Percentiles rank a stretch among this genome's conserved stretches.
phyloP scores from a whole-genome alignment of 2,797 vertebrate genomes.

The Macroramphosus scolopax region DNA sequence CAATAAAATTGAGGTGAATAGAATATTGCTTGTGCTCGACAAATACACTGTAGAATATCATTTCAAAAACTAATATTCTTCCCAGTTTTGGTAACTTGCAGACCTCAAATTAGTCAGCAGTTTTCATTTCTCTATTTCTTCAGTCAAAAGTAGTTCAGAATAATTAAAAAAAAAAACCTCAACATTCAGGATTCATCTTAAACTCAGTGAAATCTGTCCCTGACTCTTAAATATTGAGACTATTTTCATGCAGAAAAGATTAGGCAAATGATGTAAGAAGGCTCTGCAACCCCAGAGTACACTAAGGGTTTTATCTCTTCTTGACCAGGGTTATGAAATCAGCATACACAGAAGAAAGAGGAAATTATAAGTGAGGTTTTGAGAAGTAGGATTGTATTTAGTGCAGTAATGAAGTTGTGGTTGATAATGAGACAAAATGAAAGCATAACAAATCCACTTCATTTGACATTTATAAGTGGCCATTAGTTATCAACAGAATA shows the following conservation, averaged over 20 bases:
- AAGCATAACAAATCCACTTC: no score
- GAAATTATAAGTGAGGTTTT: no score
- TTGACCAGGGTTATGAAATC: constrained; percentile 9
- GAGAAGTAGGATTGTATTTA: constrained; percentile 1
- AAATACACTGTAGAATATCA: no score
- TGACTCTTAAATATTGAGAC: background rate
- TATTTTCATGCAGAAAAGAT: background rate
- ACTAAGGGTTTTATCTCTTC: background rate
- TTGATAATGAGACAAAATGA: background rate
- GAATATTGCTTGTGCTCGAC: no score
- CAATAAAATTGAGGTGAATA: no score
- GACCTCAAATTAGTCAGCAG: background rate
- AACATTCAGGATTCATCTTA: no score
- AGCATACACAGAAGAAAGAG: background rate
- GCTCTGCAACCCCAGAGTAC: background rate
- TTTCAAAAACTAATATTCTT: no score
- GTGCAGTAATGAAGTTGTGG: background rate
- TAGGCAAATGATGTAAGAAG: background rate
- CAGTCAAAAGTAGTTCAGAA: background rate
- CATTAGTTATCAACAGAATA: no score
- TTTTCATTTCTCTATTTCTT: no score
- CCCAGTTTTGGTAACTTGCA: background rate
- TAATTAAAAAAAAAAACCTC: no score
- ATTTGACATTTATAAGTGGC: no score
- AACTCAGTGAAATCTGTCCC: background rate